Evolutionary conservation across 2,888 invertebrate species (phyloP).

Genomic region (Pachymerium ferrugineum): DNA sequence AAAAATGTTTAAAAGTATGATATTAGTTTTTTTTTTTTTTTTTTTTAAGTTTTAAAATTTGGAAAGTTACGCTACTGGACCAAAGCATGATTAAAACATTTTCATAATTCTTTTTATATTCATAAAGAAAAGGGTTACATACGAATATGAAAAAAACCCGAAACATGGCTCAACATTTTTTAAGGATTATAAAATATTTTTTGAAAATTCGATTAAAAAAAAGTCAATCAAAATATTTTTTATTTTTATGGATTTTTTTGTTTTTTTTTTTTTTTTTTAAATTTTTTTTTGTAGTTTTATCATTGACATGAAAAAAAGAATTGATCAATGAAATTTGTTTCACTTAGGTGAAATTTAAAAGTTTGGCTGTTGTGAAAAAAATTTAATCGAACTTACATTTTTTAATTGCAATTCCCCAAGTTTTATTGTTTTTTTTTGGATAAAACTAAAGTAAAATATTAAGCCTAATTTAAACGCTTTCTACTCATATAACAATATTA

Average conservation of each 20-base stretch:
- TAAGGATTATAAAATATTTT: neutral
- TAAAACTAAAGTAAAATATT: neutral
- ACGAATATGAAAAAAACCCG: too few relatives aligned
- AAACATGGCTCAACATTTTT: constrained; percentile 1
- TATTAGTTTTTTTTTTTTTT: neutral
- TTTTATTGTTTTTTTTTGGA: neutral
- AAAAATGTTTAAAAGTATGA: too few relatives aligned
- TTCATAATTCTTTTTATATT: neutral
- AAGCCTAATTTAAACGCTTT: constrained; percentile 12
- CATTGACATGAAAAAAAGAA: too few relatives aligned
- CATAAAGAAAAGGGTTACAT: neutral
- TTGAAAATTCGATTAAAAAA: constrained; percentile 4
- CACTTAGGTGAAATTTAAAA: too few relatives aligned
- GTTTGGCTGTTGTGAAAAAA: constrained; percentile 7
- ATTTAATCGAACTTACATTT: neutral
- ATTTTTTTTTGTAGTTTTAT: neutral
- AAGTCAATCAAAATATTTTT: neutral
- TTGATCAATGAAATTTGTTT: too few relatives aligned
- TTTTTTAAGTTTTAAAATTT: neutral
- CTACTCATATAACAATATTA: neutral
- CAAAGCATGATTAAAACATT: constrained; percentile 8
- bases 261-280: neutral
- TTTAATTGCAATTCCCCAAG: too few relatives aligned
- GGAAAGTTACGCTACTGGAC: neutral
- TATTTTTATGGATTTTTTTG: neutral